Conservation (phyloP, 2,888 invertebrate genomes). For the Chalcosyrphus nemorum region DNA sequence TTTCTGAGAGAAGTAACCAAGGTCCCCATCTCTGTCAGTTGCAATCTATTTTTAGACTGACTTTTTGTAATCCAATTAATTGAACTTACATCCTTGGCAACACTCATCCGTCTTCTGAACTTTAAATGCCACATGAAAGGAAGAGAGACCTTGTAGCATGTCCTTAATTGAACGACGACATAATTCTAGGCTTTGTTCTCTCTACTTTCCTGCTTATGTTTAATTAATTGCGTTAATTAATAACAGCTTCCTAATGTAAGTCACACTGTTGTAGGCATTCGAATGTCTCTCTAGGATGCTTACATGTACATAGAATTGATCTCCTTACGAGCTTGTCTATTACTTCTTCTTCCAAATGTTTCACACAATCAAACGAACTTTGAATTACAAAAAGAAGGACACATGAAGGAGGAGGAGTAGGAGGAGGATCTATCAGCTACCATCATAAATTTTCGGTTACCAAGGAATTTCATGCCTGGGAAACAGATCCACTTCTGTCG, state of each 20-base stretch:
- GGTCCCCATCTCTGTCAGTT: too few relatives aligned
- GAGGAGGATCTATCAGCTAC: slow-evolving; percentile 5
- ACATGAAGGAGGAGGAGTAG: slow-evolving; percentile 13
- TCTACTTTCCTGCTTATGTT: neutral
- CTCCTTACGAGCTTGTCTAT: slow-evolving; percentile 1
- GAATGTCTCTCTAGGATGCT: neutral
- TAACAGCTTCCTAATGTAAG: neutral
- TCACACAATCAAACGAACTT: slow-evolving; percentile 4
- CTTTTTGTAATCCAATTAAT: too few relatives aligned
- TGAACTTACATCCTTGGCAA: too few relatives aligned
- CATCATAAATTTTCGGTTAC: slow-evolving; percentile 12
- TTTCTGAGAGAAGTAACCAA: too few relatives aligned
- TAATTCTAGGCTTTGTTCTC: too few relatives aligned
- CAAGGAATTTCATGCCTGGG: slow-evolving; percentile 24
- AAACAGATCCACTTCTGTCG: slow-evolving; percentile 7
- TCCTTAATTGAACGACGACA: too few relatives aligned
- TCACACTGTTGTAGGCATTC: neutral
- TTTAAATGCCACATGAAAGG: too few relatives aligned
- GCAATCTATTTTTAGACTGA: too few relatives aligned
- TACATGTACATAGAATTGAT: slow-evolving; percentile 5
- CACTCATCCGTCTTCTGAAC: too few relatives aligned
- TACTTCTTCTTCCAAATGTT: neutral
- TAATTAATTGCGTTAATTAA: too few relatives aligned
- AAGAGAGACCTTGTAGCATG: too few relatives aligned
- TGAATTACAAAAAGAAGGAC: neutral